Evolutionary conservation across 2,797 vertebrate genomes (phyloP).

Genomic region (Bufotes viridis): DNA sequence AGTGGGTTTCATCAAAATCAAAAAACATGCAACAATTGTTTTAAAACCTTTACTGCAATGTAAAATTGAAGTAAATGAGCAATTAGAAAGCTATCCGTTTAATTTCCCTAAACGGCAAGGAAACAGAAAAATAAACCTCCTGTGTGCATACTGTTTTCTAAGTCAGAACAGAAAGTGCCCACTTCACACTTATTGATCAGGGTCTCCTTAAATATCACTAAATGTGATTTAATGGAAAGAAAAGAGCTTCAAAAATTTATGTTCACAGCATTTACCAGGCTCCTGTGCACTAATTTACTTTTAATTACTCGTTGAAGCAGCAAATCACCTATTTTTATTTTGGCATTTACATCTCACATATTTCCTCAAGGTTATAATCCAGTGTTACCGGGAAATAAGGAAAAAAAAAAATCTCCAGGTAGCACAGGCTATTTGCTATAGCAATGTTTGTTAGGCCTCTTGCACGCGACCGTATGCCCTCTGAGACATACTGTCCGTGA

Average conservation of each 20-base stretch:
- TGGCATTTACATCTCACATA: conserved; percentile 75
- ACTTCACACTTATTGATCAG: conserved; percentile 71
- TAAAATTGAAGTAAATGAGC: conserved; percentile 77
- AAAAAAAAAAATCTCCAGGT: conserved; percentile 66
- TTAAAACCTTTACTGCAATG: conserved; percentile 80
- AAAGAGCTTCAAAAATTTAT: conserved; percentile 63
- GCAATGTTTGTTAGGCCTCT: conserved; percentile 72
- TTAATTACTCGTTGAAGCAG: conserved; percentile 71
- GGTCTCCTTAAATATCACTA: conserved; percentile 73
- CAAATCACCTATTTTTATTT: conserved; percentile 73
- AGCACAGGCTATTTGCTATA: conserved; percentile 79
- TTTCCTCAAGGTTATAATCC: conserved; percentile 73
- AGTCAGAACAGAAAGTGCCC: conserved; percentile 69
- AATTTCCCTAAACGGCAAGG: conserved; percentile 51
- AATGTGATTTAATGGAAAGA: conserved; percentile 64
- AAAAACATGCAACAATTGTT: conserved; percentile 77
- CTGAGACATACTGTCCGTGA: no score
- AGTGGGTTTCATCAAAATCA: conserved; percentile 76
- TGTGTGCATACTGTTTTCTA: conserved; percentile 68
- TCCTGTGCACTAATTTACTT: conserved; percentile 68
- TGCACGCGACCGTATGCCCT: no score
- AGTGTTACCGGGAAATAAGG: conserved; percentile 77
- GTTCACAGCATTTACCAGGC: conserved; percentile 67
- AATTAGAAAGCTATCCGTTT: conserved; percentile 72
- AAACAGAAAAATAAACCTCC: conserved; percentile 69